A percentile compares a stretch with the other conserved stretches of the same genome.
These are phyloP conservation scores for Pseudomyrmex gracilis DNA, from an alignment of 1,140 invertebrate species.

Conservation along the genomic window DNA sequence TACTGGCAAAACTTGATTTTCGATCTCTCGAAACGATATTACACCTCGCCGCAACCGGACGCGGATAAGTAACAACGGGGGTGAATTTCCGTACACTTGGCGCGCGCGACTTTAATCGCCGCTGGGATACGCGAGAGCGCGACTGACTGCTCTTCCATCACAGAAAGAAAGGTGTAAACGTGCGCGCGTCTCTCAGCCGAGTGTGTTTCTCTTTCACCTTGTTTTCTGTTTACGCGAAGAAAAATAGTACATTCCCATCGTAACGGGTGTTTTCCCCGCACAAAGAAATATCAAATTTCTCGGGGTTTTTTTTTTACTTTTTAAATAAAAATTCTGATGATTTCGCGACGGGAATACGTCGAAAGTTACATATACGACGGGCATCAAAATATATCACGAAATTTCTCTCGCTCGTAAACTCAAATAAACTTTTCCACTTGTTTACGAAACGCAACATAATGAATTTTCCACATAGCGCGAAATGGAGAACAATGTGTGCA, in stretches of 20 bases:
- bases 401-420: not conserved
- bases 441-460: not conserved
- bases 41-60: not conserved
- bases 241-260: too few species aligned
- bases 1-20: slow-evolving; percentile 55
- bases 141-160: too few species aligned
- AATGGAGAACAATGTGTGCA: not conserved
- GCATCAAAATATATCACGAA: not conserved
- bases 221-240: too few species aligned
- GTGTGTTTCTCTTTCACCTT: too few species aligned
- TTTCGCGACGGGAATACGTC: too few species aligned
- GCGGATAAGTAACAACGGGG: not conserved
- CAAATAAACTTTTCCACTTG: not conserved
- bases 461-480: not conserved
- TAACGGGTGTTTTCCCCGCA: too few species aligned
- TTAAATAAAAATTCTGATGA: too few species aligned
- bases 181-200: too few species aligned
- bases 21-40: slow-evolving; percentile 6
- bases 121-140: not conserved
- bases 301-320: too few species aligned
- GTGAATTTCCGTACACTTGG: not conserved
- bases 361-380: not conserved
- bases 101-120: not conserved
- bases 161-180: too few species aligned
- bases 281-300: too few species aligned